Evolutionary conservation across 1,140 invertebrate species (phyloP).

Genomic region (Amyelois transitella): DNA sequence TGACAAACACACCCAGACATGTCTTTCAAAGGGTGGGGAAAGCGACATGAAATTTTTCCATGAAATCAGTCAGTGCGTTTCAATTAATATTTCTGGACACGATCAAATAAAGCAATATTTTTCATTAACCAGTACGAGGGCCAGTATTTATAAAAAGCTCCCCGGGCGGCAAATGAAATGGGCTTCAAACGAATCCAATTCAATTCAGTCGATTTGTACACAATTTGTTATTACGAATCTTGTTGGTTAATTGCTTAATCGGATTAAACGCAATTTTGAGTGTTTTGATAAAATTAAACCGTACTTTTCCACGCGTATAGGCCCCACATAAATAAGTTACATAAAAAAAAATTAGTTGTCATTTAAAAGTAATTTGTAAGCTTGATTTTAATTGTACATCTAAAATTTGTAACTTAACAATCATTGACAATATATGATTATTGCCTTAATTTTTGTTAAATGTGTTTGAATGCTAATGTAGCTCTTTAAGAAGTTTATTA

Average conservation of each 20-base stretch:
- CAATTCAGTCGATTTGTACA: conserved; percentile 24
- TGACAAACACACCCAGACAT: no score
- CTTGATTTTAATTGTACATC: no score
- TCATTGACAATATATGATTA: no score
- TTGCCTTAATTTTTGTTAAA: no score
- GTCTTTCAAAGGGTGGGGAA: no score
- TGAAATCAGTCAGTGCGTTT: not conserved
- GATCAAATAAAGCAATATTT: not conserved
- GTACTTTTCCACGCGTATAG: no score
- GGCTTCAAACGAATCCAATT: conserved; percentile 29
- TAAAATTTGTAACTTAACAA: no score
- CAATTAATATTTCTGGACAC: not conserved
- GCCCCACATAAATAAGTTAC: no score
- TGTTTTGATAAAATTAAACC: not conserved
- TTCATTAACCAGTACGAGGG: not conserved
- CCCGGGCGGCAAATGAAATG: conserved; percentile 27
- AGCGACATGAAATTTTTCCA: not conserved
- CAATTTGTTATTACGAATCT: conserved; percentile 18
- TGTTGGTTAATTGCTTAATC: conserved; percentile 14
- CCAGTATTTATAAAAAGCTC: not conserved
- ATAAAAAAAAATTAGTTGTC: no score
- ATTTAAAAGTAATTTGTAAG: no score
- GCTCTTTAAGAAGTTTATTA: no score
- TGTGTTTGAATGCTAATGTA: no score
- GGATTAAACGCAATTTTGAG: not conserved